These are phyloP conservation scores for Metacarcinus magister DNA, from an alignment of 2,888 invertebrate species.

Conservation along the genomic window DNA sequence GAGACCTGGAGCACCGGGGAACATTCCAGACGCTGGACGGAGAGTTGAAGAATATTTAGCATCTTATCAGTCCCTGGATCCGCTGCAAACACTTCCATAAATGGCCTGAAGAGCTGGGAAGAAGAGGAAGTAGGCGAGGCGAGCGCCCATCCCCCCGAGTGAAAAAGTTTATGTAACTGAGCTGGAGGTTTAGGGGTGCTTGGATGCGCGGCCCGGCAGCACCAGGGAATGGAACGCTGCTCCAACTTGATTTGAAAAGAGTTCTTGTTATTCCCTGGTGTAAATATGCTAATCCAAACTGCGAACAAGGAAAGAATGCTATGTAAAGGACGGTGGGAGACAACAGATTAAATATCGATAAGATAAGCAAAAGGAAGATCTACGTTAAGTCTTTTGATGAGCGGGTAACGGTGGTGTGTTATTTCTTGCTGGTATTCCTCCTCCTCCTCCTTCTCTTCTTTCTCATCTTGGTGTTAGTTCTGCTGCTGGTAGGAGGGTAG, in stretches of 20 bases:
- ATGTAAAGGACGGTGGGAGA: conserved; percentile 53
- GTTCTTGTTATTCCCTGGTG: conserved; percentile 62
- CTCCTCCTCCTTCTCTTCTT: background rate
- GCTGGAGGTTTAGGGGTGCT: conserved; percentile 60
- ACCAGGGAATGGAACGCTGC: conserved; percentile 64
- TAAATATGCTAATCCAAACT: conserved; percentile 63
- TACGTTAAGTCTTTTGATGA: conserved; percentile 45
- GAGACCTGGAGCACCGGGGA: conserved; percentile 60
- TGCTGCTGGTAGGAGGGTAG: background rate
- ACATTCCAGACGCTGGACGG: conserved; percentile 71
- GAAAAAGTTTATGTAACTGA: conserved; percentile 75
- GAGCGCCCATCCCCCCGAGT: conserved; percentile 61
- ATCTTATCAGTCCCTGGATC: conserved; percentile 74
- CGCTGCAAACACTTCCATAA: conserved; percentile 74
- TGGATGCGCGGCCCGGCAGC: conserved; percentile 64
- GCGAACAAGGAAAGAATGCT: conserved; percentile 32
- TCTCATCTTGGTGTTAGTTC: background rate
- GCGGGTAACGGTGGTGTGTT: background rate
- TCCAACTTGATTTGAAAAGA: conserved; percentile 64
- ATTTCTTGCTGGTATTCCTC: background rate
- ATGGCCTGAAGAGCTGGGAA: conserved; percentile 60
- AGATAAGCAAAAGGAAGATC: background rate
- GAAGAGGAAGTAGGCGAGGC: conserved; percentile 66
- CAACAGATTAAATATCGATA: conserved; percentile 54
- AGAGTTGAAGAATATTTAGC: conserved; percentile 77